These are phyloP conservation scores for Euschistus heros DNA, from an alignment of 1,140 invertebrate species.

Conservation along the genomic window DNA sequence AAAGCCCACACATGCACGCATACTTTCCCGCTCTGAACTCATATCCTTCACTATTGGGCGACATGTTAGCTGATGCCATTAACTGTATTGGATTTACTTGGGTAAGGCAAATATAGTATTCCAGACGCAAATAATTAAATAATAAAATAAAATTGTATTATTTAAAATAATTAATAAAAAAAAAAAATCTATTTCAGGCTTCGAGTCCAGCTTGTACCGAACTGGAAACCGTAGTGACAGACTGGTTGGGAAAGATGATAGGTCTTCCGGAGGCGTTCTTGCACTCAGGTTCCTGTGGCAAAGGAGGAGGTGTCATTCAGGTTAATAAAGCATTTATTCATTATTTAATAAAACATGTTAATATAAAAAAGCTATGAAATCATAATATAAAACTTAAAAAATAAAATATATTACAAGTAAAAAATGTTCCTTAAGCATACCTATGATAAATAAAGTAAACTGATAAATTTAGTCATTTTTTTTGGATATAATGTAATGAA, in stretches of 20 bases:
- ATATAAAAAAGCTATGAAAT: too few species aligned
- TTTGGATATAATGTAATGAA: too few species aligned
- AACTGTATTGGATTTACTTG: constrained; percentile 83
- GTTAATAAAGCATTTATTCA: too few species aligned
- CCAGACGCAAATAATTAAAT: too few species aligned
- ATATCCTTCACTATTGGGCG: constrained; percentile 87
- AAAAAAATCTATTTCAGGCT: constrained; percentile 44
- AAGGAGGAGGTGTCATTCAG: constrained; percentile 87
- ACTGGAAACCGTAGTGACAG: constrained; percentile 91
- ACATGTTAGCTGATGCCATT: constrained; percentile 91
- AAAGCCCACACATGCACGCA: constrained; percentile 92
- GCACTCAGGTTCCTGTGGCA: constrained; percentile 55
- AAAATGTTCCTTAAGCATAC: too few species aligned
- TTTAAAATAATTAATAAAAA: too few species aligned
- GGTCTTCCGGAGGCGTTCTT: constrained; percentile 83
- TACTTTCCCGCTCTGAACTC: constrained; percentile 95
- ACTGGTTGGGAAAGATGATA: constrained; percentile 94
- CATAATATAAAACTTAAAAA: too few species aligned
- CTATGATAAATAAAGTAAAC: too few species aligned
- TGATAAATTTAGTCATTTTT: too few species aligned
- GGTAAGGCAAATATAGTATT: constrained; percentile 50
- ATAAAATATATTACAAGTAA: too few species aligned
- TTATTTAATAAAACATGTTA: too few species aligned
- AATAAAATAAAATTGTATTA: too few species aligned
- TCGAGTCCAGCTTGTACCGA: constrained; percentile 94